Evolutionary conservation across 2,888 invertebrate genomes (phyloP).

Genomic region (Cybosia mesomella): DNA sequence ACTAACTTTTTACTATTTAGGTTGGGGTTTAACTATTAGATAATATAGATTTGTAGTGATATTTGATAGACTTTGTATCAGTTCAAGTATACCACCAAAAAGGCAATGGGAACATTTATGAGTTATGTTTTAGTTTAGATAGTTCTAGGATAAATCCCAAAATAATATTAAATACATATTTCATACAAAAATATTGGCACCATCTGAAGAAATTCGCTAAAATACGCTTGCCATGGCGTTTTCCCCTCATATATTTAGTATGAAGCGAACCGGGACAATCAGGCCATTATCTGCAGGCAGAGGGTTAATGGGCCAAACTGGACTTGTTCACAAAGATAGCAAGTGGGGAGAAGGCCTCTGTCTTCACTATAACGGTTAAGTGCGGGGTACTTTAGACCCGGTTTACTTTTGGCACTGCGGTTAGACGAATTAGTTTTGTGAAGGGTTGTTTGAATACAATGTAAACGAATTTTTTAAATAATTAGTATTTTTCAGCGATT

Average conservation of each 20-base stretch:
- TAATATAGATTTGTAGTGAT: neutral
- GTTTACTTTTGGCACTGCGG: slow-evolving; percentile 38
- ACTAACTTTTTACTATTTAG: neutral
- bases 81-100: no score
- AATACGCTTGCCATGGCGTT: slow-evolving; percentile 30
- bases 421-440: slow-evolving; percentile 32
- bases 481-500: neutral
- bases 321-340: slow-evolving; percentile 58
- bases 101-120: no score
- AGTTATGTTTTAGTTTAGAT: neutral
- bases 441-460: slow-evolving; percentile 5
- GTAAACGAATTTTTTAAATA: neutral
- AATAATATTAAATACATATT: neutral
- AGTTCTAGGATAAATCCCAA: no score
- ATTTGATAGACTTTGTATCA: no score
- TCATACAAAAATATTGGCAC: slow-evolving; percentile 7
- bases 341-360: slow-evolving; percentile 43
- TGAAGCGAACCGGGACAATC: slow-evolving; percentile 60
- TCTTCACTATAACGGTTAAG: slow-evolving; percentile 46
- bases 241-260: slow-evolving; percentile 54
- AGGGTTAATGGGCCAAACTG: slow-evolving; percentile 72
- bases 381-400: slow-evolving; percentile 43
- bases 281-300: slow-evolving; percentile 69
- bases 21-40: neutral
- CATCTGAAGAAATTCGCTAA: slow-evolving; percentile 33